Base-by-base conservation (phyloP, 2,888 invertebrate genomes). In the Leptopilina syphax region DNA sequence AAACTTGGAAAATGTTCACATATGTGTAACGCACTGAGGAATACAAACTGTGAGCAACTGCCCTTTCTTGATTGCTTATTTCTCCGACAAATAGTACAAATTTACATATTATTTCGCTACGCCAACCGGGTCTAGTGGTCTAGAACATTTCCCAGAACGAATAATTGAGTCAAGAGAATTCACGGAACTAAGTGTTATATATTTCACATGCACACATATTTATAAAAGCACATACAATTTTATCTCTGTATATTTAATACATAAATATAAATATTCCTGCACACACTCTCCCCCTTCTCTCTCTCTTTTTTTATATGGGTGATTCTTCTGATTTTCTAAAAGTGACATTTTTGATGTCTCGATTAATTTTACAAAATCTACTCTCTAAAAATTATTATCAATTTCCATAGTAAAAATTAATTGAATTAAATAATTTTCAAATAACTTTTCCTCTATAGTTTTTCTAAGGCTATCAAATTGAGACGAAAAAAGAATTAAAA, bases 41-140 rank as follows among this genome's bases (percentile, higher is more conserved):
- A 63, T 76, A 77, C 47, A 66, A 50, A 47, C 50, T 44, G 8
- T 18, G 50, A 27, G 47, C 9, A 34, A 73, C 24, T 13, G 34
- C n/a, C 41, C 73, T 12, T 54, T 12, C 73, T 57, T 83, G 83
- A 87, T 86, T 86, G 84, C 80, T 84, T 84, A 87, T 87, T 85
- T 83, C 85, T 83, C 82, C 44, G 77, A 82, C 76, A 87, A 87
- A 87, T 83, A 86, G 81, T 81, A 76, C 65, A 79, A 79, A 86
- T 86, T 85, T 85, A 78, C 84, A 83, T 82, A 68, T 44, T 54
- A 60, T 44, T 65, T 66, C 34, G 57, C 34, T 73, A 10, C 10
- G 54, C 57, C n/a, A 27, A 73, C 9, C 27, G 27, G 50, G 24
- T 50, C 18, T 50, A 50, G 73, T 34, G 41, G 57, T 73, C 73